These are phyloP conservation scores for Pammene aurita DNA, from an alignment of 2,888 invertebrate genomes.

Conservation along the genomic window DNA sequence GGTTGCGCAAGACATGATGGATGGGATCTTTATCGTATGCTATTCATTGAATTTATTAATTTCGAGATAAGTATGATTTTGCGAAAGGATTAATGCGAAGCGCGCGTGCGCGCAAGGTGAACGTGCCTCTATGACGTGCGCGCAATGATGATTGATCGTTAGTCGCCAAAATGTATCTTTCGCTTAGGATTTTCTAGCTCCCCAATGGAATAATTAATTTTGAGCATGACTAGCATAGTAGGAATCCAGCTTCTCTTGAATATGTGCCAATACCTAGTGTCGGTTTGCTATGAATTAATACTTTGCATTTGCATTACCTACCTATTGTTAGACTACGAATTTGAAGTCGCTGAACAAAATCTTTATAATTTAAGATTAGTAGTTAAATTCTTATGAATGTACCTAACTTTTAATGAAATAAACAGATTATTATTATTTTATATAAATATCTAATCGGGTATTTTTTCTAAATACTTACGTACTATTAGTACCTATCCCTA, in stretches of 20 bases:
- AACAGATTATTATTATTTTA: too few relatives aligned
- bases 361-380: too few relatives aligned
- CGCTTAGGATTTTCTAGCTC: constrained; percentile 41
- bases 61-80: constrained; percentile 61
- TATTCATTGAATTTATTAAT: constrained; percentile 59
- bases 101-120: constrained; percentile 31
- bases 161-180: constrained; percentile 53
- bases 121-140: constrained; percentile 29
- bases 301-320: not conserved
- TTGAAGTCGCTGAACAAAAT: too few relatives aligned
- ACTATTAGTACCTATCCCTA: too few relatives aligned
- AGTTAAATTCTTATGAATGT: too few relatives aligned
- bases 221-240: not conserved
- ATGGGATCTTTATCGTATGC: constrained; percentile 55
- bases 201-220: constrained; percentile 28
- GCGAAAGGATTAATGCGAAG: constrained; percentile 62
- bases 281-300: not conserved
- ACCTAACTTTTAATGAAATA: too few relatives aligned
- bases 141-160: constrained; percentile 42
- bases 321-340: too few relatives aligned
- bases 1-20: constrained; percentile 76
- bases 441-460: too few relatives aligned
- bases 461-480: too few relatives aligned
- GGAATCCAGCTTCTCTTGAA: not conserved
- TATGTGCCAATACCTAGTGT: not conserved